Conservation (phyloP, 2,113 vertebrate genomes). For the Corynorhinus townsendii region DNA sequence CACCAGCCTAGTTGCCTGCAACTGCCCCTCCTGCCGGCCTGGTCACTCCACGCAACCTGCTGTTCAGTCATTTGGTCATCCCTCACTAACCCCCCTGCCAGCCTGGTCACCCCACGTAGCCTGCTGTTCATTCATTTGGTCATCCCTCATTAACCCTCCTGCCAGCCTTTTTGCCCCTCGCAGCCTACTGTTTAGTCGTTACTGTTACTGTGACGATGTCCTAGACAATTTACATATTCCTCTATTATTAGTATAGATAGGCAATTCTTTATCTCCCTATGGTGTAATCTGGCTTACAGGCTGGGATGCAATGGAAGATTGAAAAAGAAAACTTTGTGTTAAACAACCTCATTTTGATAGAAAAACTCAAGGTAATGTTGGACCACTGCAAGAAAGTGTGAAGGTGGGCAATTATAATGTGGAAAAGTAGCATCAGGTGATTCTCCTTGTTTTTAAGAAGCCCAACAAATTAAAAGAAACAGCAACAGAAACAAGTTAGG, state of each 20-base stretch:
- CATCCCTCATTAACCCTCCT: no score
- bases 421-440: neutral
- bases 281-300: neutral
- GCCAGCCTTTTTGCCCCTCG: no score
- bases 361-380: neutral
- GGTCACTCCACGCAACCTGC: no score
- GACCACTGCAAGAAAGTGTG: neutral
- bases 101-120: no score
- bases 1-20: no score
- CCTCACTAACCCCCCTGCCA: no score
- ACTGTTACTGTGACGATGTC: no score
- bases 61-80: no score
- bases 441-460: neutral
- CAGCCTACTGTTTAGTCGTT: no score
- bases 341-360: neutral
- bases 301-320: slow-evolving; percentile 3
- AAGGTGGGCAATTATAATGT: neutral
- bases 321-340: neutral
- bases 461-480: neutral
- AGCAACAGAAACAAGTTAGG: neutral
- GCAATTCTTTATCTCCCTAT: neutral
- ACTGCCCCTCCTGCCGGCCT: no score
- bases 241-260: neutral
- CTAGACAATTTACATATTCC: no score
- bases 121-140: no score